phyloP scores from a whole-genome alignment of 1,140 invertebrate species.

The Caenorhabditis brenneri region DNA sequence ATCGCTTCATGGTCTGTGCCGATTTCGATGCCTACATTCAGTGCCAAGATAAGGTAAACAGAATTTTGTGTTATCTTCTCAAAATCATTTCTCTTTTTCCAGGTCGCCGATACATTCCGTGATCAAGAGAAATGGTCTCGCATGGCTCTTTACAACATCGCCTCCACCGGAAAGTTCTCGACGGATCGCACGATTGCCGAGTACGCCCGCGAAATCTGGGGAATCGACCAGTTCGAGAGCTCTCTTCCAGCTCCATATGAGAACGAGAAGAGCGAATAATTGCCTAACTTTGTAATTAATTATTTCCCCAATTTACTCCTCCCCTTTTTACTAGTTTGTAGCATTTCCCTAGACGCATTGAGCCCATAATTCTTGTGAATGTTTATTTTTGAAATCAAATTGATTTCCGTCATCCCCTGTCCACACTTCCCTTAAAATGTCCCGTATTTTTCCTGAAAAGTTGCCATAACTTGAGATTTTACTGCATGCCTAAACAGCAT shows the following conservation, averaged over 20 bases:
- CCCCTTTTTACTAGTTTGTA: not conserved
- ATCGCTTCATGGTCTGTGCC: conserved; percentile 85
- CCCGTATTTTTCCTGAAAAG: not conserved
- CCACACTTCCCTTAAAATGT: not conserved
- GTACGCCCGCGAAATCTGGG: conserved; percentile 94
- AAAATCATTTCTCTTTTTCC: conserved; percentile 57
- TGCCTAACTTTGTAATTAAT: not conserved
- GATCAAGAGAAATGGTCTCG: conserved; percentile 88
- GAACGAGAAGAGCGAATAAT: conserved; percentile 34
- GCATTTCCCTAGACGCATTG: not conserved
- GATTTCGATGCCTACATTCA: conserved; percentile 94
- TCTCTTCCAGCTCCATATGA: conserved; percentile 69
- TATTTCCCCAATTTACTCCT: too few relatives aligned
- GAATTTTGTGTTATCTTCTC: not conserved
- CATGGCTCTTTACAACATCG: conserved; percentile 94
- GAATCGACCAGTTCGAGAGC: conserved; percentile 61
- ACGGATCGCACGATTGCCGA: conserved; percentile 95
- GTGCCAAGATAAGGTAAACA: conserved; percentile 84
- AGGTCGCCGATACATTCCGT: conserved; percentile 73
- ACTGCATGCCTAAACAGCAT: not conserved
- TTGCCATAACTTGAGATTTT: conserved; percentile 21
- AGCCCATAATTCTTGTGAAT: not conserved
- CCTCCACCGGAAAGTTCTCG: conserved; percentile 91
- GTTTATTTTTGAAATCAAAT: not conserved
- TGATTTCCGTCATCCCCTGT: not conserved